Conservation (phyloP, 2,113 vertebrate species). For the Myrmecophaga tridactyla region DNA sequence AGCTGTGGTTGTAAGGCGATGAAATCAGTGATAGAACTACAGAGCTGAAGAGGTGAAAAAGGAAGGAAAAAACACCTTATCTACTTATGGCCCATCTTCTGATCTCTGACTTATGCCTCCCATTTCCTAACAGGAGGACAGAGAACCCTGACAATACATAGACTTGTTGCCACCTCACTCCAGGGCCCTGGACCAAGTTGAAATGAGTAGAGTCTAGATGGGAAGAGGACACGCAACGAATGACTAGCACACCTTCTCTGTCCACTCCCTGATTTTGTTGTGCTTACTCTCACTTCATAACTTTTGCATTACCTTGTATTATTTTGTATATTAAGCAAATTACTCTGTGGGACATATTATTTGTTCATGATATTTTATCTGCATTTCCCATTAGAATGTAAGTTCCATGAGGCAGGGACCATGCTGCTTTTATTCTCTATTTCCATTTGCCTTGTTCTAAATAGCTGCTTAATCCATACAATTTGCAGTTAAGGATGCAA, state of each 20-base stretch:
- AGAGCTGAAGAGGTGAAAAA: not conserved
- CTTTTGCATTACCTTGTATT: not conserved
- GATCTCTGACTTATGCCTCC: not conserved
- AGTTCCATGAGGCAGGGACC: not conserved
- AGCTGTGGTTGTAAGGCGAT: not conserved
- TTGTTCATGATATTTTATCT: not conserved
- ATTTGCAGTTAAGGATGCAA: not conserved
- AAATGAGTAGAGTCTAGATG: not conserved
- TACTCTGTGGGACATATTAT: not conserved
- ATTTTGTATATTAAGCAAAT: not conserved
- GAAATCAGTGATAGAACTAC: not conserved
- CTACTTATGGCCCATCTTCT: not conserved
- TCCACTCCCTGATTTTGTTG: not conserved
- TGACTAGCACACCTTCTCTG: no score
- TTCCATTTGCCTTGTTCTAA: not conserved
- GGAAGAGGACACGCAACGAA: not conserved
- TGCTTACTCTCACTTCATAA: not conserved
- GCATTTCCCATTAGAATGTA: not conserved
- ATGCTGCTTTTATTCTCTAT: not conserved
- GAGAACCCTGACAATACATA: not conserved
- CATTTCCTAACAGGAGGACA: not conserved
- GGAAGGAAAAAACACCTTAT: fast-evolving
- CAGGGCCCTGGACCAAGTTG: not conserved
- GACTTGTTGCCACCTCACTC: not conserved
- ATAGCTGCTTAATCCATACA: not conserved